Base-by-base conservation (phyloP, 2,797 vertebrate genomes). In the Helostoma temminkii region DNA sequence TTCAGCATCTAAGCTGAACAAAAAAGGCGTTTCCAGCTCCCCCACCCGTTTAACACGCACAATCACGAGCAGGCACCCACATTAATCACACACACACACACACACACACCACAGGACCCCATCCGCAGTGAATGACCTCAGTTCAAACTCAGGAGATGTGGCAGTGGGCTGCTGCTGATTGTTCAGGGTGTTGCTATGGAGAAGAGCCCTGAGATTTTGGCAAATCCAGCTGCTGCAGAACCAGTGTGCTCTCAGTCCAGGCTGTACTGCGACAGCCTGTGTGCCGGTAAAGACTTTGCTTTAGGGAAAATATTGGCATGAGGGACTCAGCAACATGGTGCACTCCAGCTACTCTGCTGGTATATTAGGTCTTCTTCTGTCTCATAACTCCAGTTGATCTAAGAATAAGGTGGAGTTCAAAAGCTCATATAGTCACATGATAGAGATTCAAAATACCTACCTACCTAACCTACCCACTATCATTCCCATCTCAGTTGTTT, bases 151-250 rank as follows among this genome's bases (percentile, higher is more conserved):
- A 15, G 48, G 11, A 49, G 74, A 78, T 78, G 74, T 90, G 88
- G 90, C 65, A 87, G 78, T 39, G 74, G 74, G 87, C 85, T 88
- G 76, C 83, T 57, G 66, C 61, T 78, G 10, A 12, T 49, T 86
- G 69, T 76, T 80, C 67, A 30, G 75, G 67, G 81, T 91, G 91
- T 92, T 92, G 90, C 90, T 89, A 88, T 89, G 90, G 88, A 80
- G 77, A 72, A 80, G 26, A 71, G 72, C 75, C 69, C 81, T 66
- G 69, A 74, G 81, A 70, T 81, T 86, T 89, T 75, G 78, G 84
- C 84, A 83, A 78, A 71, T 88, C 81, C 85, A 84, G 85, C 78
- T 87, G 83, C 89, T 86, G 82, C 88, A 84, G 81, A 86, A 80
- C 79, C 74, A 83, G 83, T 76, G 78, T 83, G 69, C 56, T 63